Conservation (phyloP, 2,113 vertebrate genomes). For the Cyphomyrus discorhynchus region DNA sequence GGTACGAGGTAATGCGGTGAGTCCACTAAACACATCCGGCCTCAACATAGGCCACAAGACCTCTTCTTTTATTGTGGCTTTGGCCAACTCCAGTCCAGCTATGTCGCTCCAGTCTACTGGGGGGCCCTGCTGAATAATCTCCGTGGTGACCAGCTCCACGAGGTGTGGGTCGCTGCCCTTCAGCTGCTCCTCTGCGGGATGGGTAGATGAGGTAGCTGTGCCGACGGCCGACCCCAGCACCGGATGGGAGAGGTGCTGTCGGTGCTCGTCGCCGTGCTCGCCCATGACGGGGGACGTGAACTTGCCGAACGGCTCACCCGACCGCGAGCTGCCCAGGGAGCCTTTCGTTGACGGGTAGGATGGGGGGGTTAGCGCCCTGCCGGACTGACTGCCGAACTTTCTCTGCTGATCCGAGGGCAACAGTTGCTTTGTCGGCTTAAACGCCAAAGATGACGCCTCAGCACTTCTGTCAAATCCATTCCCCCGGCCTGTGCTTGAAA, state of each 20-base stretch:
- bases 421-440: conserved; percentile 89
- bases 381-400: conserved; percentile 84
- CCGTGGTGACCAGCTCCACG: conserved; percentile 89
- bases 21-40: conserved; percentile 85
- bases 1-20: conserved; percentile 78
- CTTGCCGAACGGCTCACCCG: conserved; percentile 77
- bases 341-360: conserved; percentile 79
- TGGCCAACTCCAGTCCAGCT: conserved; percentile 84
- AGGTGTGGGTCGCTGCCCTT: conserved; percentile 89
- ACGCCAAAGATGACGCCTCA: conserved; percentile 81
- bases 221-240: conserved; percentile 75
- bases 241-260: conserved; percentile 80
- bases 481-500: conserved; percentile 74
- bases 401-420: conserved; percentile 82
- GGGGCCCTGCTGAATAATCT: conserved; percentile 85
- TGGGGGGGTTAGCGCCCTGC: conserved; percentile 80
- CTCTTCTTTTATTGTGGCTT: conserved; percentile 87
- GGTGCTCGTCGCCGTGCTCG: conserved; percentile 79
- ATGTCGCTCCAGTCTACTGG: conserved; percentile 90
- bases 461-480: conserved; percentile 83
- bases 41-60: conserved; percentile 91
- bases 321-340: conserved; percentile 70
- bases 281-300: conserved; percentile 81
- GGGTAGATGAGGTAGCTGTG: conserved; percentile 84
- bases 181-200: conserved; percentile 83